These are phyloP conservation scores for Rhynchonycteris naso DNA, from an alignment of 2,797 vertebrate species.

Conservation along the genomic window DNA sequence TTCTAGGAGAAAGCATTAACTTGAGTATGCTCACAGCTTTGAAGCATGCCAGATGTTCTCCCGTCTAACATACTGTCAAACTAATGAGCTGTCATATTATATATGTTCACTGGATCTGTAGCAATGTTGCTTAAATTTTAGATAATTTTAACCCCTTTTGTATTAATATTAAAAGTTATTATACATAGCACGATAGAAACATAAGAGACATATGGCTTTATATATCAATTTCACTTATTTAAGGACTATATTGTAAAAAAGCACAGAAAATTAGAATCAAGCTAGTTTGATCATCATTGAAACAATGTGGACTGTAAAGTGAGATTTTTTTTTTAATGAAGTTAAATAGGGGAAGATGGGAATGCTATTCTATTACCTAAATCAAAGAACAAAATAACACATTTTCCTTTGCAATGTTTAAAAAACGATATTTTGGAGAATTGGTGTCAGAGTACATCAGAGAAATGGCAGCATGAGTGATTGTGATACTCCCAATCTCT, in stretches of 20 bases:
- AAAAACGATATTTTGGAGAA: background rate
- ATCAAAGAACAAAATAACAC: background rate
- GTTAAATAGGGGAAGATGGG: background rate
- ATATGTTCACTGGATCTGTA: background rate
- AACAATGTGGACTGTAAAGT: background rate
- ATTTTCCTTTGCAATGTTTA: background rate
- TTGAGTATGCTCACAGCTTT: background rate
- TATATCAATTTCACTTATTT: background rate
- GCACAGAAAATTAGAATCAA: background rate
- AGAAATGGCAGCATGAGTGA: too few relatives aligned
- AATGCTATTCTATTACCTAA: background rate
- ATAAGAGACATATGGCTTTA: background rate
- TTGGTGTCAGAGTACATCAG: too few relatives aligned
- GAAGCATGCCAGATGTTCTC: background rate
- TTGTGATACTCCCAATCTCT: too few relatives aligned
- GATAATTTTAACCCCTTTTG: background rate
- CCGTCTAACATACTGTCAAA: background rate
- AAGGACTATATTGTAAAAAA: background rate
- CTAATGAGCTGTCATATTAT: background rate
- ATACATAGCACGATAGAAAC: background rate
- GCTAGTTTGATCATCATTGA: background rate
- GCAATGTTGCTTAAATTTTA: slow-evolving; percentile 4
- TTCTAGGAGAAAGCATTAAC: background rate
- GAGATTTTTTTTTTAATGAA: background rate
- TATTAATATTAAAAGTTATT: background rate